Base-by-base conservation (phyloP, 2,113 vertebrate genomes). In the Thamnaconus septentrionalis region DNA sequence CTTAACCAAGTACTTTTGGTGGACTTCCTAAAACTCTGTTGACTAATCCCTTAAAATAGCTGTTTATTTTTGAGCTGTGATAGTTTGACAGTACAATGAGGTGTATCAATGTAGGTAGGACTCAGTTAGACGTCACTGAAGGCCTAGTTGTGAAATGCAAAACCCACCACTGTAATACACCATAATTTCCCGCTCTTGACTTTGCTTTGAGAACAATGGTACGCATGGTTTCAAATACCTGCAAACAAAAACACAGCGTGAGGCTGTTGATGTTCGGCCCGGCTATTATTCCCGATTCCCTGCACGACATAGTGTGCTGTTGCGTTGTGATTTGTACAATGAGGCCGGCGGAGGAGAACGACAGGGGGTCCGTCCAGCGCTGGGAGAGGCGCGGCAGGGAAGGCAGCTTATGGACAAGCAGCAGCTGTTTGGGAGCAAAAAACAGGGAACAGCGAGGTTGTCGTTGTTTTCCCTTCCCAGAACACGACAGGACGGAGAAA, bases 281-380 rank as follows among this genome's bases (percentile, higher is more conserved):
- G 2, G 54, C 51, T 81, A 52, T 76, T 64, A 61, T 74, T 61
- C 71, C 44, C 71, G 57, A 57, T 53, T 67, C 73, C 56, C 64
- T 49, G 41, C 56, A 8, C 54, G 71, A 56, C 2, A 4, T 69
- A 81, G 81, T 76, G 67, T 8, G 61, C 64, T 8, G 18, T 64
- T 75, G 65, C 74, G 73, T 88, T 86, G 71, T 78, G 79, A 84
- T 82, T 56, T 64, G 61, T 71, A 76, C 75, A 87, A 79, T 84
- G 56, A 79, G 80, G 53, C 64, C 68, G 76, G 69, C 73, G 84
- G 71, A 79, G 64, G 45, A 66, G 7, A 69, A 5, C 84, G 40
- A 4, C 49, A 10, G 86, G 86, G 74, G 73, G 79, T 79, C 82
- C 62, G 61, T 61, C 66, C 67, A 52, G 41, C 76, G 62, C 75